phyloP scores from a whole-genome alignment of 64 coral and sea anemone genomes.

The Stichodactyla helianthus region DNA sequence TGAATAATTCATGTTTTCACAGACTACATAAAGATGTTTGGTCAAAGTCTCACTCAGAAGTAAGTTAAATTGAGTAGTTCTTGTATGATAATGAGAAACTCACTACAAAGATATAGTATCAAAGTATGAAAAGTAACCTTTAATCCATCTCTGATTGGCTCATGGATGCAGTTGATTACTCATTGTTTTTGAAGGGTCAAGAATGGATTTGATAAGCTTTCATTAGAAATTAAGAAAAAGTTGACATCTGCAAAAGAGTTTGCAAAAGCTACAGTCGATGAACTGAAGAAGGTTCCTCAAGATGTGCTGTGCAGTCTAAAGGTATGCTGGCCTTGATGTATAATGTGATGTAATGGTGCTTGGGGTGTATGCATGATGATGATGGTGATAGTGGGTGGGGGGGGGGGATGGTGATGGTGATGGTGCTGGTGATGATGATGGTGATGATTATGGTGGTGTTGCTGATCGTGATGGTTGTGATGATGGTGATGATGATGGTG shows the following conservation, averaged over 20 bases:
- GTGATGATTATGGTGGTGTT: too few species aligned
- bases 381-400: too few species aligned
- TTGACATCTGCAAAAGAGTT: conserved; percentile 70
- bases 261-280: conserved; percentile 55
- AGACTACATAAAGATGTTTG: conserved; percentile 91
- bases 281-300: conserved; percentile 64
- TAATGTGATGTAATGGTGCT: not conserved
- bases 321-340: conserved; percentile 7
- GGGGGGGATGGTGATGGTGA: too few species aligned
- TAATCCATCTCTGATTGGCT: too few species aligned
- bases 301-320: conserved; percentile 56
- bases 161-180: not conserved
- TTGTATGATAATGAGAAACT: not conserved
- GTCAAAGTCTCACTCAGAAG: conserved; percentile 63
- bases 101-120: not conserved
- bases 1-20: not conserved
- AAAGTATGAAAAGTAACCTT: not conserved
- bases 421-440: too few species aligned
- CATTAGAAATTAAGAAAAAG: conserved; percentile 44
- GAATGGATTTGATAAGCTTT: conserved; percentile 58
- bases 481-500: too few species aligned
- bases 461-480: too few species aligned
- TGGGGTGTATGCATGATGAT: not conserved
- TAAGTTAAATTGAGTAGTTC: conserved; percentile 2
- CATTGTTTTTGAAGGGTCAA: conserved; percentile 40